Conservation (phyloP, 2,797 vertebrate species). For the Spondyliosoma cantharus region DNA sequence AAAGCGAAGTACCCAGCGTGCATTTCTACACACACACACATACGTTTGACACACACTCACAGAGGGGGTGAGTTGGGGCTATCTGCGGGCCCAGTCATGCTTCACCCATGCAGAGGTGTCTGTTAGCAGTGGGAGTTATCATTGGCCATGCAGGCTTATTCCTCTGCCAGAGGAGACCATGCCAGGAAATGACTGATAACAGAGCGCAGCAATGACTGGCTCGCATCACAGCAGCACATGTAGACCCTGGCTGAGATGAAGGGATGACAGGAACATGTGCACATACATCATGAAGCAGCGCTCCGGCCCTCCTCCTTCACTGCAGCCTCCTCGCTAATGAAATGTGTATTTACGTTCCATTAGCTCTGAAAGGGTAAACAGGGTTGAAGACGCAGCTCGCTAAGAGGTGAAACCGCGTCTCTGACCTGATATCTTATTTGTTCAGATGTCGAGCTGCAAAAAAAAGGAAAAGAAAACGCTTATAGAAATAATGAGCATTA, state of each 20-base stretch:
- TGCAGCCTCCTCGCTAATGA: constrained; percentile 53
- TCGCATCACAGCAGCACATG: constrained; percentile 61
- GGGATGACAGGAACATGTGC: constrained; percentile 47
- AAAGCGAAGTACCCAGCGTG: neutral
- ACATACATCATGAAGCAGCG: constrained; percentile 55
- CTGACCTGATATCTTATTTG: constrained; percentile 64
- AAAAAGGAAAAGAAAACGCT: constrained; percentile 52
- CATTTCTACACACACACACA: constrained; percentile 1
- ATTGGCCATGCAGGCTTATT: constrained; percentile 75
- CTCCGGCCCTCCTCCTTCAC: constrained; percentile 18
- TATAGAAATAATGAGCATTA: constrained; percentile 60
- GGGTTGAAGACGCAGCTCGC: constrained; percentile 48
- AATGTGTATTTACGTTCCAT: constrained; percentile 65
- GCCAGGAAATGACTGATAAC: constrained; percentile 76
- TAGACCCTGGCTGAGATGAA: constrained; percentile 55
- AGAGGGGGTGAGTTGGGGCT: constrained; percentile 30
- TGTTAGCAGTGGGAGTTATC: constrained; percentile 76
- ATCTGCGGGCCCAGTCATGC: constrained; percentile 69
- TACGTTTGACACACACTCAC: constrained; percentile 19
- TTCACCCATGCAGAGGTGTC: constrained; percentile 76
- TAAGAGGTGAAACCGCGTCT: constrained; percentile 52
- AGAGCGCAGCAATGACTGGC: constrained; percentile 50
- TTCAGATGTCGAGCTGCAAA: constrained; percentile 57
- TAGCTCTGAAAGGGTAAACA: constrained; percentile 60
- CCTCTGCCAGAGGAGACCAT: constrained; percentile 66